A percentile compares a stretch with the other conserved stretches of the same genome.
Conservation (phyloP, 2,797 vertebrate species). For the Lepus oiostolus region DNA sequence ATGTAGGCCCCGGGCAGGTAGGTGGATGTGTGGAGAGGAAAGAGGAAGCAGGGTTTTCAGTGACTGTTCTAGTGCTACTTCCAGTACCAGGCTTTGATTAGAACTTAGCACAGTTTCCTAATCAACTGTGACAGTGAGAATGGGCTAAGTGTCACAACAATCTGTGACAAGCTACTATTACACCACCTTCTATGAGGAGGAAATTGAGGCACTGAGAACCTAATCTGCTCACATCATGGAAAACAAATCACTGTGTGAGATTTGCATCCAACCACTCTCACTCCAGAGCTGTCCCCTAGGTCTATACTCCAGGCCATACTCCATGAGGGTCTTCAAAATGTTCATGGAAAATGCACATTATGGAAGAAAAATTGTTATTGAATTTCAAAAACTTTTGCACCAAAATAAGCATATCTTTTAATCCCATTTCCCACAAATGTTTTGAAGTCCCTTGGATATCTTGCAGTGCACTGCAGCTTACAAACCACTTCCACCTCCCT, state of each 20-base stretch:
- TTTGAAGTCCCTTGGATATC: neutral
- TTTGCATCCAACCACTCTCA: neutral
- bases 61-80: neutral
- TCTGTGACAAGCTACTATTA: neutral
- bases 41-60: neutral
- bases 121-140: neutral
- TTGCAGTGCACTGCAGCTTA: neutral
- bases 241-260: neutral
- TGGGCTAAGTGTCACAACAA: neutral
- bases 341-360: no score
- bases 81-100: neutral
- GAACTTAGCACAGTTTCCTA: neutral
- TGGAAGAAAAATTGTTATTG: no score
- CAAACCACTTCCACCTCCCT: neutral
- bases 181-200: neutral
- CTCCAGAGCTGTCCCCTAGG: neutral
- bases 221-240: neutral
- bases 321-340: no score
- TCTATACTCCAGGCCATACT: neutral
- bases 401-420: no score
- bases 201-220: neutral
- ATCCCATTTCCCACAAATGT: no score
- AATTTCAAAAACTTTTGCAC: no score
- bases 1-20: constrained; percentile 96
- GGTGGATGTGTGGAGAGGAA: neutral